Evolutionary conservation across 1,140 invertebrate species (phyloP).

Genomic region (Cotesia glomerata): DNA sequence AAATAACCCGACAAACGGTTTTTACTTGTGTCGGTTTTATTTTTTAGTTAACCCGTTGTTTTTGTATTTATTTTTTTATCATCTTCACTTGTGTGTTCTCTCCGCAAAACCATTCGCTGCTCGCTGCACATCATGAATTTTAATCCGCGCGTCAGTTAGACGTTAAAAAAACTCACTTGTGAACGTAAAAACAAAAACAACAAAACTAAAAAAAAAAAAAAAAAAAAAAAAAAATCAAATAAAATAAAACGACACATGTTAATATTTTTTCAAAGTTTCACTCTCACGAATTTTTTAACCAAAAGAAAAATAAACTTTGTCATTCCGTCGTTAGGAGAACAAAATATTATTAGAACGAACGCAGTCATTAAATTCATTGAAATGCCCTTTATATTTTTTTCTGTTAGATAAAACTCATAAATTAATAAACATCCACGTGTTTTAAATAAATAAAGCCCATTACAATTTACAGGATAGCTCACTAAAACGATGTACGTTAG

Average conservation of each 20-base stretch:
- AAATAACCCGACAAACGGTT: not conserved
- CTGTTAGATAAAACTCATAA: too few relatives aligned
- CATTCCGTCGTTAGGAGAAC: not conserved
- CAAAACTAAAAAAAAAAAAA: too few relatives aligned
- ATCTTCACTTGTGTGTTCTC: not conserved
- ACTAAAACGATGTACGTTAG: not conserved
- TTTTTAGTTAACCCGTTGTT: not conserved
- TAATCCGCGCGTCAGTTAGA: constrained; percentile 40
- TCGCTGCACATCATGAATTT: constrained; percentile 50
- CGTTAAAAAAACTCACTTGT: constrained; percentile 19
- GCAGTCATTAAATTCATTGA: too few relatives aligned
- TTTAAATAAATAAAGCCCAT: too few relatives aligned
- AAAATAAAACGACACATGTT: constrained; percentile 25
- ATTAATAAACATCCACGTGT: too few relatives aligned
- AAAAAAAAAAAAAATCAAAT: too few relatives aligned
- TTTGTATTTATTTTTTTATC: constrained; percentile 19
- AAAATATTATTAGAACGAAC: not conserved
- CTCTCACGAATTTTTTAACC: not conserved
- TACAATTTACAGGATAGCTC: not conserved
- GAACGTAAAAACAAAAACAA: not conserved
- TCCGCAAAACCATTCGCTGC: constrained; percentile 36
- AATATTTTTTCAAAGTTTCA: constrained; percentile 48
- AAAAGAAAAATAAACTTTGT: constrained; percentile 48
- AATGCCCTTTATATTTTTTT: too few relatives aligned
- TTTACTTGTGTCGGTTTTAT: not conserved